A percentile compares a stretch with the other conserved stretches of the same genome.
phyloP scores from a whole-genome alignment of 2,113 vertebrate genomes.

The Nerophis lumbriciformis region DNA sequence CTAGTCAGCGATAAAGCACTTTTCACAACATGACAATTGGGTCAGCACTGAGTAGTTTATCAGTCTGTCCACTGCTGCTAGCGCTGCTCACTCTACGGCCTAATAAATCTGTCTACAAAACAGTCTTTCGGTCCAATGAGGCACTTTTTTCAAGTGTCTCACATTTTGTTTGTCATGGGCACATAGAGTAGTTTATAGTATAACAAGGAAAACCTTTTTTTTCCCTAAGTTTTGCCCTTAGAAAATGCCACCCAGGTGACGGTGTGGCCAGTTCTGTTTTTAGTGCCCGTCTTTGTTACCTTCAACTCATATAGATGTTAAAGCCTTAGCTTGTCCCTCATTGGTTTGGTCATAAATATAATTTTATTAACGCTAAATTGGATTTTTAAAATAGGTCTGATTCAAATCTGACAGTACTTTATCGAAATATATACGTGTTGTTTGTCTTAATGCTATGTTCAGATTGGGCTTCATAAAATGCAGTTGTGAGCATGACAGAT shows the following conservation, averaged over 20 bases:
- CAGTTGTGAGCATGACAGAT: too few relatives aligned
- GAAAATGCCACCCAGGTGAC: slow-evolving; percentile 28
- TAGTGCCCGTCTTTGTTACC: too few relatives aligned
- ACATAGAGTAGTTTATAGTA: slow-evolving; percentile 18
- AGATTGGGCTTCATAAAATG: too few relatives aligned
- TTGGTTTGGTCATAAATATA: too few relatives aligned
- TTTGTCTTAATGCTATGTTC: slow-evolving; percentile 7
- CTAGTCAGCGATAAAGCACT: slow-evolving; percentile 24
- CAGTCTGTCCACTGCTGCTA: slow-evolving; percentile 40
- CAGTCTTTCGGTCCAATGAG: slow-evolving; percentile 17
- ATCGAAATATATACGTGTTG: too few relatives aligned
- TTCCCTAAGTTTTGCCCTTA: slow-evolving; percentile 19
- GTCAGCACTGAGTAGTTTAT: slow-evolving; percentile 52
- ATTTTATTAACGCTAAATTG: too few relatives aligned
- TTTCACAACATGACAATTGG: slow-evolving; percentile 43
- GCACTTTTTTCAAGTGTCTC: slow-evolving; percentile 51
- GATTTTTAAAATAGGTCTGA: too few relatives aligned
- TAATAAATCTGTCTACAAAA: slow-evolving; percentile 46
- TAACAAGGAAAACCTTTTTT: slow-evolving; percentile 9
- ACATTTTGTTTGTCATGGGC: slow-evolving; percentile 46
- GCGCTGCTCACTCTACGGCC: slow-evolving; percentile 30
- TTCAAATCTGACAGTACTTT: too few relatives aligned
- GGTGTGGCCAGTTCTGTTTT: too few relatives aligned
- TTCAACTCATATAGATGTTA: too few relatives aligned
- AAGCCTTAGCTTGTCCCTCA: too few relatives aligned